Evolutionary conservation across 2,797 vertebrate species (phyloP).

Genomic region (Ctenopoma multispine): DNA sequence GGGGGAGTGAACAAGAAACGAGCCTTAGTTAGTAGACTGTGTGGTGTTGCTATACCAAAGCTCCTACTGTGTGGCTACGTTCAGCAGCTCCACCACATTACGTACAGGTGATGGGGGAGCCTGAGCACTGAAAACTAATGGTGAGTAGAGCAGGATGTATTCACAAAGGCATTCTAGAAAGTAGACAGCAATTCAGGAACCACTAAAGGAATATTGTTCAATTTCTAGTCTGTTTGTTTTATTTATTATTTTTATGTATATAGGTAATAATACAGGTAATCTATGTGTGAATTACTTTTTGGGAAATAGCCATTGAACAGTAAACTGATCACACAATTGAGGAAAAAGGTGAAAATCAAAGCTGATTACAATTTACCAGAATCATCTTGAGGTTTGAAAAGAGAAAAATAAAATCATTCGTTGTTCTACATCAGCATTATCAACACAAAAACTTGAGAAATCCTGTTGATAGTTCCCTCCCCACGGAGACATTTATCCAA

Average conservation of each 20-base stretch:
- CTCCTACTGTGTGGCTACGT: slow-evolving; percentile 8
- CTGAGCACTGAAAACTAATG: slow-evolving; percentile 35
- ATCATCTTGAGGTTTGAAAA: slow-evolving; percentile 1
- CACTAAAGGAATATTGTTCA: neutral
- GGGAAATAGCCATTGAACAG: neutral
- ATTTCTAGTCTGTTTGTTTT: neutral
- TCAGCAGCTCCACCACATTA: neutral
- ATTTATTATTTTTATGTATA: neutral
- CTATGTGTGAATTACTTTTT: neutral
- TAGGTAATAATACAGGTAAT: neutral
- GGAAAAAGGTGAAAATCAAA: neutral
- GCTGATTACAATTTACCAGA: neutral
- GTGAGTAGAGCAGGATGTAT: neutral
- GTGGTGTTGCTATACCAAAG: slow-evolving; percentile 2
- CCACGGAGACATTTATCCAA: slow-evolving; percentile 64
- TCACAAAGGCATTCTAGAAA: neutral
- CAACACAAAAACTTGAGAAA: slow-evolving; percentile 17
- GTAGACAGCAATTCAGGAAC: neutral
- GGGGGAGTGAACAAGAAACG: neutral
- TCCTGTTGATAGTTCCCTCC: slow-evolving; percentile 29
- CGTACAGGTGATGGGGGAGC: slow-evolving; percentile 18
- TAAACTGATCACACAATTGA: neutral
- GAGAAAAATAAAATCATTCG: neutral
- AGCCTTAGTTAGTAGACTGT: slow-evolving; percentile 2
- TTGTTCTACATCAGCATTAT: slow-evolving; percentile 7